Percentiles rank a stretch among this genome's conserved stretches.
These are phyloP conservation scores for Lamproptera curius DNA, from an alignment of 2,888 invertebrate genomes.

Conservation along the genomic window DNA sequence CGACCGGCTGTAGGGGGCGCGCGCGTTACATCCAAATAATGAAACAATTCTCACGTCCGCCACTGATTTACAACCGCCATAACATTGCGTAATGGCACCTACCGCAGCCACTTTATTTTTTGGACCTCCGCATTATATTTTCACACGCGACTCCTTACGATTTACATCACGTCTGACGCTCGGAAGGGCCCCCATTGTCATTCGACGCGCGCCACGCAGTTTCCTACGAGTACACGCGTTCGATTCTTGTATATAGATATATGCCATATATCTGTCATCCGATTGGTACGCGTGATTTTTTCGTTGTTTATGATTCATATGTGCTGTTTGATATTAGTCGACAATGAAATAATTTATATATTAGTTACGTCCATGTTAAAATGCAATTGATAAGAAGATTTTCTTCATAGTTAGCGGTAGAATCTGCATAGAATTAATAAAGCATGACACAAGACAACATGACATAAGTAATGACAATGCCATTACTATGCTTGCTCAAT, in stretches of 20 bases:
- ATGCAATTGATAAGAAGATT: no score
- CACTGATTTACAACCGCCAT: slow-evolving; percentile 67
- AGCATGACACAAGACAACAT: no score
- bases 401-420: no score
- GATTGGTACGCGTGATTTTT: no score
- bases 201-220: slow-evolving; percentile 60
- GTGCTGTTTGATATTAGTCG: no score
- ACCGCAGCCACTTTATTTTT: slow-evolving; percentile 73
- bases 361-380: no score
- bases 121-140: slow-evolving; percentile 62
- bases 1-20: slow-evolving; percentile 22
- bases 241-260: slow-evolving; percentile 50
- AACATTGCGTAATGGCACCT: slow-evolving; percentile 70
- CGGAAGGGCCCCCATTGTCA: slow-evolving; percentile 75
- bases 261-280: no score
- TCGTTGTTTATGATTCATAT: no score
- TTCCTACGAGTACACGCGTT: slow-evolving; percentile 75
- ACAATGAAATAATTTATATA: no score
- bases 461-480: no score
- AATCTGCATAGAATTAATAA: no score
- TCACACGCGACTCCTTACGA: slow-evolving; percentile 72
- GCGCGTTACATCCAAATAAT: slow-evolving; percentile 65
- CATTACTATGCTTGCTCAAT: no score
- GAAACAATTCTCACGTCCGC: slow-evolving; percentile 67
- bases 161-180: slow-evolving; percentile 77